Percentiles rank a stretch among this genome's conserved stretches.
Evolutionary conservation across 2,797 vertebrate species (phyloP).

Genomic region (Ctenosaura bakeri): DNA sequence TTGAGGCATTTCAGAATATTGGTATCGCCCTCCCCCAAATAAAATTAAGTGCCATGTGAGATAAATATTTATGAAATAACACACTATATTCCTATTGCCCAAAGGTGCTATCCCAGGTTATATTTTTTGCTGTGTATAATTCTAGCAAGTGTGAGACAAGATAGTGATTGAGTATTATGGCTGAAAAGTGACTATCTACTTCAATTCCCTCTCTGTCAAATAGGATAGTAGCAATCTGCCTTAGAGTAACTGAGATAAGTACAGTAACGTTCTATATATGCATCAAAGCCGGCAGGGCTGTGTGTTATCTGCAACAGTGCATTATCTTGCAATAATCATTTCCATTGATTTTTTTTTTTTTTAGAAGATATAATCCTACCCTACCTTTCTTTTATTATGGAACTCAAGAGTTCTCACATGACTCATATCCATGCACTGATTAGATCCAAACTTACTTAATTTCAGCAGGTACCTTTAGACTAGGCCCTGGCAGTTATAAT

Average conservation of each 20-base stretch:
- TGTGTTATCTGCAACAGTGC: neutral
- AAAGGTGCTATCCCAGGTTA: conserved; percentile 23
- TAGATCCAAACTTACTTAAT: neutral
- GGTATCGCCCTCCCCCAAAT: conserved; percentile 11
- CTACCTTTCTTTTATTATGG: neutral
- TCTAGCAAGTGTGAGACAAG: neutral
- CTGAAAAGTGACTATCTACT: conserved; percentile 17
- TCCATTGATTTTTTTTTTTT: neutral
- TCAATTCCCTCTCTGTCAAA: conserved; percentile 11
- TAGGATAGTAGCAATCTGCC: neutral
- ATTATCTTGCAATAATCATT: neutral
- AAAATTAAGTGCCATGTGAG: conserved; percentile 34
- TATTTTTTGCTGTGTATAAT: conserved; percentile 8
- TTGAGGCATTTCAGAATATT: conserved; percentile 28
- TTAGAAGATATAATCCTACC: neutral
- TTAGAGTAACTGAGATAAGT: neutral
- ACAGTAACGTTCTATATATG: neutral
- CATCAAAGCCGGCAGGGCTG: too few relatives aligned
- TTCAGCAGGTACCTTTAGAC: neutral
- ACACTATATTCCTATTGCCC: conserved; percentile 9
- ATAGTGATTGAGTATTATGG: neutral
- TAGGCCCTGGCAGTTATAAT: neutral
- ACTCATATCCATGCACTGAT: neutral
- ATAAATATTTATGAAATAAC: conserved; percentile 23
- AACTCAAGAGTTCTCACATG: neutral